Conservation (phyloP, 2,888 invertebrate species). For the Neoascia interrupta region DNA sequence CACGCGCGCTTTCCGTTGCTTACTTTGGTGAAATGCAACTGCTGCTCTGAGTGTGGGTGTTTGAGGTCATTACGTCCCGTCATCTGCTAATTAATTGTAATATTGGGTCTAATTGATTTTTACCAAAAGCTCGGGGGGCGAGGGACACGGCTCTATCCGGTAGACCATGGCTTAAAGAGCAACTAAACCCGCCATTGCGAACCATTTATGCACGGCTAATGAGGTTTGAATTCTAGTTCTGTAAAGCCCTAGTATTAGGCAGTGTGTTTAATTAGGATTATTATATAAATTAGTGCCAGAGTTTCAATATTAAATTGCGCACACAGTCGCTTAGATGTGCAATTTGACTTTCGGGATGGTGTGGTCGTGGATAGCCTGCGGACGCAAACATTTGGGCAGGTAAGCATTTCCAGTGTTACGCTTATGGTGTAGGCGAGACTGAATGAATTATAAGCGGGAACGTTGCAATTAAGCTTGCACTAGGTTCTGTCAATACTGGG, state of each 20-base stretch:
- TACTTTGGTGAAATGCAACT: no score
- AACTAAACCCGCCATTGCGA: background rate
- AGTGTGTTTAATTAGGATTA: conserved; percentile 45
- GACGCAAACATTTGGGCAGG: no score
- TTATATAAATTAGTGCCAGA: conserved; percentile 34
- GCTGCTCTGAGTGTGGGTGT: background rate
- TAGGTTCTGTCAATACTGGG: no score
- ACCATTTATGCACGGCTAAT: conserved; percentile 4
- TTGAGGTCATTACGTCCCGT: conserved; percentile 34
- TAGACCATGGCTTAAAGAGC: background rate
- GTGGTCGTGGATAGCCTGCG: background rate
- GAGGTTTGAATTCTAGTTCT: conserved; percentile 28
- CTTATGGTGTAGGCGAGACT: no score
- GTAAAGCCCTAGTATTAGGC: conserved; percentile 6
- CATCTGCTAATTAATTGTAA: conserved; percentile 61
- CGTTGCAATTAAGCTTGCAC: no score
- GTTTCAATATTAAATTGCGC: conserved; percentile 3
- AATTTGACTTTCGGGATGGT: background rate
- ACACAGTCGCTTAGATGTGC: background rate
- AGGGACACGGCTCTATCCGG: no score
- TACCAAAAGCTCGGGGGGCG: conserved; percentile 5
- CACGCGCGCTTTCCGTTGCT: no score
- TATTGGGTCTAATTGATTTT: conserved; percentile 59
- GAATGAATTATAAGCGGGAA: no score
- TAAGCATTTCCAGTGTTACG: no score